Base-by-base conservation (phyloP, 2,113 vertebrate genomes). In the Platichthys stellatus region DNA sequence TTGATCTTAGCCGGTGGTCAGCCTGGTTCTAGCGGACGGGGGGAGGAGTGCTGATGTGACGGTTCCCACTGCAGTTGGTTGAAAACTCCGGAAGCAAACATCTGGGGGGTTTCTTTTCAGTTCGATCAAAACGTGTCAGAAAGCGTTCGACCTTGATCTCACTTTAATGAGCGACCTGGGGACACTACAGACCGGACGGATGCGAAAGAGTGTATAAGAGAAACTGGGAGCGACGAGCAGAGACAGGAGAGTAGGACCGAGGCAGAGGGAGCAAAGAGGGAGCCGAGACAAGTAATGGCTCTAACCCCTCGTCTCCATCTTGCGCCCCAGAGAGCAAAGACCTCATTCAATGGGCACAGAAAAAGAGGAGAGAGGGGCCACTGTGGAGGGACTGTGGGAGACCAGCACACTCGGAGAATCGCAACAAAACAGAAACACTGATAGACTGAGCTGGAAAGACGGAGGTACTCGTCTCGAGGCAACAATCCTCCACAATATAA, bases 91-190 rank as follows among this genome's bases (percentile, higher is more conserved):
- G 67, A 70, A 77, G 67, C 57, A 3, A 69, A 61, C 23, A 2
- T 76, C 40, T 49, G 28, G 45, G 40, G 13, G n/a, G 0, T 54
- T 54, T 54, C 8, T 21, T 54, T 54, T 47, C 51, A 61, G 28
- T 65, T 57, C 18, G 0, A 38, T 74, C 74, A 47, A 83, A 82
- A 75, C 54, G 47, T 81, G 78, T 76, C 68, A 23, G 49, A 68
- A 49, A 67, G 84, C 3, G 64, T 67, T 74, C 23, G 54, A 91
- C 87, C 89, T 86, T 92, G 80, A 87, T 84, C 61, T 81, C 58
- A 89, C 86, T 83, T 85, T 92, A 90, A 87, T 82, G 86, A 90
- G 86, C 60, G 72, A 70, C 74, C 63, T 0, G 40, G 83, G 74
- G 82, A 84, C 73, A n/a, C n/a, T 2, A 13, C 23, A 14, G 38